A percentile compares a stretch with the other conserved stretches of the same genome.
Evolutionary conservation across 2,113 vertebrate genomes (phyloP).

Genomic region (Lepidiolamprologus cunningtoni): DNA sequence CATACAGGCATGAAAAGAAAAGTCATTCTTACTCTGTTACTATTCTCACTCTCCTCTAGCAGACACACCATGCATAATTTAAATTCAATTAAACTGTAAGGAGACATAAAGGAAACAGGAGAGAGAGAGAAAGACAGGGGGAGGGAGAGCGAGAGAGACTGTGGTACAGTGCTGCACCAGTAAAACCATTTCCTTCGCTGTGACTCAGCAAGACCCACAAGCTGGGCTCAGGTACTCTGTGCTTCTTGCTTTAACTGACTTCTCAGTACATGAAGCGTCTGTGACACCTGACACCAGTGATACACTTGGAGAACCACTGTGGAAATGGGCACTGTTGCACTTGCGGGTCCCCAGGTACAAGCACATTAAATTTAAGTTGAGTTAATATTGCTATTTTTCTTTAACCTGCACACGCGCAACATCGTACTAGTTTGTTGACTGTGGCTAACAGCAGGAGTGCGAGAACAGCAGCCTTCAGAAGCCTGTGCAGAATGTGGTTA

Average conservation of each 20-base stretch:
- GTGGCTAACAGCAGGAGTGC: background rate
- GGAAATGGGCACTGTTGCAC: background rate
- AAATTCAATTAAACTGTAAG: conserved; percentile 32
- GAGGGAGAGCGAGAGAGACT: background rate
- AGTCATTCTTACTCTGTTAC: background rate
- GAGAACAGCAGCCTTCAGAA: background rate
- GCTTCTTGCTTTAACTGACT: background rate
- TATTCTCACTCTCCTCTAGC: background rate
- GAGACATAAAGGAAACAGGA: background rate
- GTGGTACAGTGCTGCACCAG: background rate
- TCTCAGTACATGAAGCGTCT: background rate
- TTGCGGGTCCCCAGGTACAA: accelerated
- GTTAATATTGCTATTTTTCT: background rate
- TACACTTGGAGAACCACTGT: background rate
- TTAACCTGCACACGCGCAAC: background rate
- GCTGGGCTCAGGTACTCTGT: background rate
- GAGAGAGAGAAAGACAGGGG: accelerated
- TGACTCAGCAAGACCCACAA: background rate
- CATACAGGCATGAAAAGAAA: background rate
- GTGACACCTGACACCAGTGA: background rate
- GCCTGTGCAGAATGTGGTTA: background rate
- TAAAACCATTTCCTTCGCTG: background rate
- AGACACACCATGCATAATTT: conserved; percentile 28
- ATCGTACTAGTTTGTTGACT: background rate
- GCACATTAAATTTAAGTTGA: background rate